A percentile compares a stretch with the other conserved stretches of the same genome.
These are phyloP conservation scores for Lissonota sp. DNA, from an alignment of 2,888 invertebrate species.

Conservation along the genomic window DNA sequence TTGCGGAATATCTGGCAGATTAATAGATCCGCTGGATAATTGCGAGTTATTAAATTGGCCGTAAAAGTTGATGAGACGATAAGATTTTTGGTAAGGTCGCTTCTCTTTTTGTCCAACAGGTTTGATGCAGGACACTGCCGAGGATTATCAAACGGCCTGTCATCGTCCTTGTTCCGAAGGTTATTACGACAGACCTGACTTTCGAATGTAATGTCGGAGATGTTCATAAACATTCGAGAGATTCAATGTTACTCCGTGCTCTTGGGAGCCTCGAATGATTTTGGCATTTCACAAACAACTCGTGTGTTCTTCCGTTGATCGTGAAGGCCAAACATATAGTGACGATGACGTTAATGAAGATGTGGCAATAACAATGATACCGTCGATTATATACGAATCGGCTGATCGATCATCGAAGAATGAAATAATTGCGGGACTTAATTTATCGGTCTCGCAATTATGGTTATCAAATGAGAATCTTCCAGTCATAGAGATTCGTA, in stretches of 20 bases:
- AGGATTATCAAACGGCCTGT: no score
- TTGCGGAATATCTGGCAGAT: no score
- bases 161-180: not conserved
- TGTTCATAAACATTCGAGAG: not conserved
- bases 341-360: slow-evolving; percentile 24
- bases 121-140: no score
- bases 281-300: slow-evolving; percentile 15
- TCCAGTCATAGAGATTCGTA: not conserved
- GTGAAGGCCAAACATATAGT: slow-evolving; percentile 31
- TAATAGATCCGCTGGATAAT: no score
- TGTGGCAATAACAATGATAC: slow-evolving; percentile 19
- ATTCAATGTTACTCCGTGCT: not conserved
- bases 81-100: no score
- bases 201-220: not conserved
- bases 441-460: no score
- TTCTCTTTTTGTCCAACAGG: no score
- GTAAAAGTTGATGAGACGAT: no score
- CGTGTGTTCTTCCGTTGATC: slow-evolving; percentile 5
- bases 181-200: not conserved
- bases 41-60: no score
- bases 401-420: no score
- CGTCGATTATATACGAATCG: not conserved
- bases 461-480: no score
- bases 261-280: not conserved
- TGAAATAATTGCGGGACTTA: no score